Conservation (phyloP, 2,113 vertebrate species). For the Microcebus murinus region DNA sequence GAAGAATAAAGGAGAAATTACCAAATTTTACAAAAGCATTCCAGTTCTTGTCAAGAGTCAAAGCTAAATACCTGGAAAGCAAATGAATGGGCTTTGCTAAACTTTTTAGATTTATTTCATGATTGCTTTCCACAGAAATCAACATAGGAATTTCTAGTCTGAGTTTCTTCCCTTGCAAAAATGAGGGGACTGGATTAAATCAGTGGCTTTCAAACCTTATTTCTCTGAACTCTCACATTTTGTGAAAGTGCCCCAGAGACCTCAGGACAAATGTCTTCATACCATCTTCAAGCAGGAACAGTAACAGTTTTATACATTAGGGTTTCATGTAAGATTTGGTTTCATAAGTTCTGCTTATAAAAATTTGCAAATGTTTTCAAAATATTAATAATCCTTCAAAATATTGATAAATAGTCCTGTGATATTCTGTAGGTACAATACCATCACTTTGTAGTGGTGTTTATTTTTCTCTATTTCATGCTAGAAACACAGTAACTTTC, state of each 20-base stretch:
- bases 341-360: constrained; percentile 28
- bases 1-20: neutral
- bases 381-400: constrained; percentile 16
- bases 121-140: neutral
- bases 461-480: neutral
- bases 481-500: constrained; percentile 50
- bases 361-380: neutral
- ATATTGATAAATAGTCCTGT: neutral
- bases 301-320: neutral
- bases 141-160: neutral
- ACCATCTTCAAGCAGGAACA: neutral
- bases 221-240: neutral
- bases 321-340: neutral
- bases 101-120: neutral
- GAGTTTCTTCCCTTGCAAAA: neutral
- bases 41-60: neutral
- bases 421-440: neutral
- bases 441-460: neutral
- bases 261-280: neutral
- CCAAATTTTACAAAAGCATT: neutral
- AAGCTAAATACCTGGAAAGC: neutral
- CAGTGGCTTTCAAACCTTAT: neutral
- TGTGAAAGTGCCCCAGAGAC: neutral
- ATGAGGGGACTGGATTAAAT: neutral
- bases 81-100: neutral